Evolutionary conservation across 2,888 invertebrate genomes (phyloP), one percentile per base, ranked within the genome.

Genomic region (Andricus curvator): DNA sequence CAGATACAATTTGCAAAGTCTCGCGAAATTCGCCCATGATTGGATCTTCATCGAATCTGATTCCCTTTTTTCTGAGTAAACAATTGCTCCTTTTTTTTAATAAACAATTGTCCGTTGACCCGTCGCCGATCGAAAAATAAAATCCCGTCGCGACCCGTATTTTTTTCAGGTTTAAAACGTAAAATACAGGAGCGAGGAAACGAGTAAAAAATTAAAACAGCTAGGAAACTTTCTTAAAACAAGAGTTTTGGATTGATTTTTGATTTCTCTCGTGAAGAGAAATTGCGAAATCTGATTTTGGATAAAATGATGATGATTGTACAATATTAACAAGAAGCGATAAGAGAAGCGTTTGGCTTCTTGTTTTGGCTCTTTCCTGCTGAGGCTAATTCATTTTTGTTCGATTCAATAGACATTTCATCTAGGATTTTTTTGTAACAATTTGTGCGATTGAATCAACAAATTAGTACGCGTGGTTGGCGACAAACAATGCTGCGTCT

Each of bases 401-500:
- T 64, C 15, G 11, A n/a, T 62, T 17, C 9, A 41, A 44, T 25
- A 77, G 22, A 13, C 25, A 60, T 80, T 80, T 64, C 3, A 66
- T 60, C 64, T 51, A 62, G 41, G 76, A 70, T 25, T 68, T 11
- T 33, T 74, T 56, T 74, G 48, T 64, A 29, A 64, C 8, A 29
- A 25, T 64, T 64, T 64, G 13, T 64, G 64, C 29, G 17, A 17
- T 29, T 8, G 25, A 29, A 64, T 64, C 17, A 62, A 44, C 60
- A 77, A 78, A 89, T 95, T 98, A 99, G 93, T 99, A 99, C 88
- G 97, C 97, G 93, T 99, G 99, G 94, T 99, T 97, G 90, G 98
- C 98, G 88, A 99, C 96, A 94, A 98, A 99, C 88, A 99, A 96
- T 84, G 96, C 96, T 88, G 97, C 95, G 4, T 96, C 97, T 78